These are phyloP conservation scores for Eubucco bourcierii DNA, from an alignment of 2,113 vertebrate genomes.

Conservation along the genomic window DNA sequence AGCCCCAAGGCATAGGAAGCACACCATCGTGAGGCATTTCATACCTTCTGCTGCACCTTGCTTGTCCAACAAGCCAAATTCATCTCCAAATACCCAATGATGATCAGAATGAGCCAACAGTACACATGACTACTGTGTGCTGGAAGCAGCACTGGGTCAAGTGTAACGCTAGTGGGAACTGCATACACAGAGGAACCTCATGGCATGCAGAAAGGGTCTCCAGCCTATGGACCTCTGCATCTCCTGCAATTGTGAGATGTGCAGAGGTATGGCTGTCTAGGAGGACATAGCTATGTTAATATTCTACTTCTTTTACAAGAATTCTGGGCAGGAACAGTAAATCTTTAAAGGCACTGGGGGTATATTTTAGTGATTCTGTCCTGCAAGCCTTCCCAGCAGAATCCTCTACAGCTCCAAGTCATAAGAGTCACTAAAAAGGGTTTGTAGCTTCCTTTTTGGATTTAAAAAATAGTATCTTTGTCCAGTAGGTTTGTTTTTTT, in stretches of 20 bases:
- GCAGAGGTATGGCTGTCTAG: neutral
- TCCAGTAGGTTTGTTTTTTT: neutral
- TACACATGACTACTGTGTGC: neutral
- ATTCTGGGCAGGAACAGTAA: conserved; percentile 5
- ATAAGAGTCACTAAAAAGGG: conserved; percentile 28
- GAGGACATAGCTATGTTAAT: neutral
- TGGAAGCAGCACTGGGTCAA: neutral
- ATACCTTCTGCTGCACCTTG: neutral
- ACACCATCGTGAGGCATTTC: neutral
- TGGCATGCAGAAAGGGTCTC: neutral
- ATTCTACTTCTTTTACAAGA: neutral
- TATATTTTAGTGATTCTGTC: conserved; percentile 44
- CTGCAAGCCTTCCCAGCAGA: conserved; percentile 35
- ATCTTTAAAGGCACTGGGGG: neutral
- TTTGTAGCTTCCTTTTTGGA: neutral
- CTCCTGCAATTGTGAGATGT: neutral
- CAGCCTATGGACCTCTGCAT: neutral
- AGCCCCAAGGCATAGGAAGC: neutral
- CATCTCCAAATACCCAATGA: neutral
- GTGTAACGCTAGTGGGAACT: neutral
- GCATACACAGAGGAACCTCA: neutral
- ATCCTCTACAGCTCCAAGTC: conserved; percentile 28
- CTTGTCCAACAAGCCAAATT: neutral
- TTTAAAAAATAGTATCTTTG: neutral
- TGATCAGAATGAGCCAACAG: neutral